Evolutionary conservation across 2,888 invertebrate species (phyloP).

Genomic region (Troglohyphantes excavatus): DNA sequence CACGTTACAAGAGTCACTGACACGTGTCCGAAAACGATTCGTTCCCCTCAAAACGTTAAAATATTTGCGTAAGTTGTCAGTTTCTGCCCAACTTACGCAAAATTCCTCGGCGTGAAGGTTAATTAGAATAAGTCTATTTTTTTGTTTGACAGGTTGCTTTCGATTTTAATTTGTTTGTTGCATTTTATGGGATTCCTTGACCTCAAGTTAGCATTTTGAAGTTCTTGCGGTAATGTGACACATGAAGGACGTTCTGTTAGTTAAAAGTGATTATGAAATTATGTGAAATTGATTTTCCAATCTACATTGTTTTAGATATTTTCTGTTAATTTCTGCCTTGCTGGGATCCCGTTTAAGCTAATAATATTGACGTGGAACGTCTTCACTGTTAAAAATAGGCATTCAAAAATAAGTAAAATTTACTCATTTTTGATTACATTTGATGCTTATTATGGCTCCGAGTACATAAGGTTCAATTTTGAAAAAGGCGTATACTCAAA

Average conservation of each 20-base stretch:
- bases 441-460: no score
- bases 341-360: no score
- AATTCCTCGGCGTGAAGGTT: constrained; percentile 3
- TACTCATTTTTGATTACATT: no score
- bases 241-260: constrained; percentile 9
- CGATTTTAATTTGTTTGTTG: constrained; percentile 7
- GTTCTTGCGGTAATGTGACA: not conserved
- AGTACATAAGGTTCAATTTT: no score
- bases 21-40: constrained; percentile 35
- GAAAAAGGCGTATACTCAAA: no score
- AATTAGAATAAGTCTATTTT: not conserved
- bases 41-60: constrained; percentile 13
- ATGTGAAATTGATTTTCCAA: no score
- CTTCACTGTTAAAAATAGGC: no score
- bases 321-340: no score
- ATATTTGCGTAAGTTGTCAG: constrained; percentile 31
- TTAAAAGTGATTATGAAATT: constrained; percentile 1
- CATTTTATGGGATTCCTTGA: not conserved
- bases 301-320: no score
- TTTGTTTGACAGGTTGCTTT: not conserved
- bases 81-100: not conserved
- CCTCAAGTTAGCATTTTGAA: not conserved
- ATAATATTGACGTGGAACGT: no score
- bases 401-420: no score
- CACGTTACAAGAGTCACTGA: constrained; percentile 19